Base-by-base conservation (phyloP, 1,140 invertebrate genomes). In the Phymastichus coffea region DNA sequence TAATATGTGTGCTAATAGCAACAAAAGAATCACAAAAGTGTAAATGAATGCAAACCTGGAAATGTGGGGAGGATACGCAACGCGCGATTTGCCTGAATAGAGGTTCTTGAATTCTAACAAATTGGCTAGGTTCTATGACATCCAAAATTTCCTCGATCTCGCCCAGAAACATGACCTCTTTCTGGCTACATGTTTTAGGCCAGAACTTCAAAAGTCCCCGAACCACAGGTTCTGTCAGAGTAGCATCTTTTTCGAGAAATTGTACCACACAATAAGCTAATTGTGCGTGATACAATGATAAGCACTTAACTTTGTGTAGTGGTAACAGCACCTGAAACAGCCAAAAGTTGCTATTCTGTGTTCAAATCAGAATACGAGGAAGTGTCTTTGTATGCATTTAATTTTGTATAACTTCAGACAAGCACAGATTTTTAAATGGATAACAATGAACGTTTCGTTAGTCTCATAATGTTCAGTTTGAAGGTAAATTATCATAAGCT, bases 231-330 rank as follows among this genome's bases (percentile, higher is more conserved):
- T 98, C 95, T 64, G 96, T 99, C 70, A 99, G 85, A 68, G 89
- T 91, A 67, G 95, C 87, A 84, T 99, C 97, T 80, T 99, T 99
- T 83, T 99, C 97, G 61, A 99, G 83, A 86, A 99, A 99, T 84
- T 99, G 97, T 68, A 99, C 97, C 76, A 99, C 95, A 85, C 97
- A 99, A 83, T 99, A 99, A 70, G 96, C 94, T 74, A 99, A 85
- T 86, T 99, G 95, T 86, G 97, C 89, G 88, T 99, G 86, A 87
- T 94, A 90, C 83, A 97, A 77, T 81, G 89, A 88, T 84, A 97
- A 83, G 80, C 90, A 91, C 83, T 95, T 96, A 70, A 97, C 94
- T 86, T 97, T 98, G 85, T 99, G 97, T 79, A 98, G 83, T 67
- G 98, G 98, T 77, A 99, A 87, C 72, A 99, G 86, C 71, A 99